A percentile compares a stretch with the other conserved stretches of the same genome.
Evolutionary conservation across 2,113 vertebrate genomes (phyloP).

Genomic region (Misgurnus mizolepis): DNA sequence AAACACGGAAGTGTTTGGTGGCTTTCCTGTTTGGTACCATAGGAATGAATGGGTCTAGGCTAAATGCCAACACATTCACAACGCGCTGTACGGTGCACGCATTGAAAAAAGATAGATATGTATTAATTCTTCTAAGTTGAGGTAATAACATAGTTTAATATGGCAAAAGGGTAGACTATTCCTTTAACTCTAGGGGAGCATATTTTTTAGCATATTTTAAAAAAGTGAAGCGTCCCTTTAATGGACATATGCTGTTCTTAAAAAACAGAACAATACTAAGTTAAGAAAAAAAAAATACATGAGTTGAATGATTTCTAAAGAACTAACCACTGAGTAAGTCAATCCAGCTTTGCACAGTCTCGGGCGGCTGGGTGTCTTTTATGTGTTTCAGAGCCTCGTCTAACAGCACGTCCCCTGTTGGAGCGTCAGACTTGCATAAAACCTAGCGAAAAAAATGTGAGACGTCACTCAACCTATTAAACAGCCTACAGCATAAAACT

Average conservation of each 20-base stretch:
- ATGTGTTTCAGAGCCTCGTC: conserved; percentile 96
- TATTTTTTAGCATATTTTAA: too few relatives aligned
- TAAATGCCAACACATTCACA: too few relatives aligned
- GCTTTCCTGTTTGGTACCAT: too few relatives aligned
- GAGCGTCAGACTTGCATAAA: conserved; percentile 94
- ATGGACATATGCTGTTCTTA: neutral
- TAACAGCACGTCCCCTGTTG: conserved; percentile 93
- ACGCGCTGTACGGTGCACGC: too few relatives aligned
- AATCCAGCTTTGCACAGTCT: conserved; percentile 97
- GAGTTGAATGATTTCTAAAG: neutral
- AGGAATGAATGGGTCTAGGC: too few relatives aligned
- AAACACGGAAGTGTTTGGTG: too few relatives aligned
- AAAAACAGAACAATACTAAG: neutral
- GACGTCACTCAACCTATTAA: neutral
- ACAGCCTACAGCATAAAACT: neutral
- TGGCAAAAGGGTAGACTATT: too few relatives aligned
- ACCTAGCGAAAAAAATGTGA: conserved; percentile 72
- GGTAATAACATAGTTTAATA: too few relatives aligned
- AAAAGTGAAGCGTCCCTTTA: too few relatives aligned
- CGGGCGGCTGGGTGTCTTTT: conserved; percentile 93
- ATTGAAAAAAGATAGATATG: too few relatives aligned
- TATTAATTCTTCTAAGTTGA: too few relatives aligned
- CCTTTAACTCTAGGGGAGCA: neutral
- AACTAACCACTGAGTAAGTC: conserved; percentile 95
- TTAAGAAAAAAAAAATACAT: neutral